Conservation (phyloP, 2,797 vertebrate genomes). For the Todus mexicanus region DNA sequence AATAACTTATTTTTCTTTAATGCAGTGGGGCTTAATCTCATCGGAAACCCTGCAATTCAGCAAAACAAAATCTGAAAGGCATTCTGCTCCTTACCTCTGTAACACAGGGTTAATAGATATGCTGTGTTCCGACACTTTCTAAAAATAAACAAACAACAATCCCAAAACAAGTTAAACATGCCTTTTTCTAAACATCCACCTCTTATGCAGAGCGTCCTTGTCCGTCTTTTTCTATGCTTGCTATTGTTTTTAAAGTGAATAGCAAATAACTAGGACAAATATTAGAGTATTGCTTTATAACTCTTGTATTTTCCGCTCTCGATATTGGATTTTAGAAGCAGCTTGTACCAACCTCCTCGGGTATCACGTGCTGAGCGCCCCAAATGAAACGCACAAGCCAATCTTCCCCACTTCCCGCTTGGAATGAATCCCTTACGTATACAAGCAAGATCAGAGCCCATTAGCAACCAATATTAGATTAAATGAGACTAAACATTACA, state of each 20-base stretch:
- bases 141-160: background rate
- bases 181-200: background rate
- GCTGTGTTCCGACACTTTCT: background rate
- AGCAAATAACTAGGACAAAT: background rate
- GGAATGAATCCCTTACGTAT: background rate
- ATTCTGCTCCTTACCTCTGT: background rate
- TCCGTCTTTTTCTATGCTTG: background rate
- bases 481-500: slow-evolving; percentile 53
- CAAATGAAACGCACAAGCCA: background rate
- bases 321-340: background rate
- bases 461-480: slow-evolving; percentile 50
- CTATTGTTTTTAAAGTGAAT: background rate
- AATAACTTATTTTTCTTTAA: background rate
- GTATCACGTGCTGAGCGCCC: background rate
- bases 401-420: background rate
- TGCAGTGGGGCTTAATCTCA: background rate
- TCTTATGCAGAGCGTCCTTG: accelerated
- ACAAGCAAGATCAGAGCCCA: slow-evolving; percentile 29
- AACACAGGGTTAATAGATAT: background rate
- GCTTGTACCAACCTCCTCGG: background rate
- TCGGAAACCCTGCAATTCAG: background rate
- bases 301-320: background rate
- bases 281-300: background rate
- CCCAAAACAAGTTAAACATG: background rate
- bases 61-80: background rate